Conservation (phyloP, 2,888 invertebrate species). For the Nysson spinosus region DNA sequence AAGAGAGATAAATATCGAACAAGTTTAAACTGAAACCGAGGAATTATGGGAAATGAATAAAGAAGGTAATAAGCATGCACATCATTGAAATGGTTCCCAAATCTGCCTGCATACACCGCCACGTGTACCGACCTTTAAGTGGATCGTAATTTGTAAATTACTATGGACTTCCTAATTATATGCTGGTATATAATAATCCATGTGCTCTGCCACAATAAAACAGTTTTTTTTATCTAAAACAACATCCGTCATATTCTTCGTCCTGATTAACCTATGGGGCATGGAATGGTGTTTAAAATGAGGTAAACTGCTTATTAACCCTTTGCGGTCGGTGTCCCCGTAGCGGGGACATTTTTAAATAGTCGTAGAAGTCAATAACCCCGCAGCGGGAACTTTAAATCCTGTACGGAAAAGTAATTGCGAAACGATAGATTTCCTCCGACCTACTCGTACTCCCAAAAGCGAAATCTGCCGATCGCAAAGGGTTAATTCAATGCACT, state of each 20-base stretch:
- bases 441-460: too few species aligned
- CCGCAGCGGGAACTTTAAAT: too few species aligned
- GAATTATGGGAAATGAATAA: slow-evolving; percentile 26
- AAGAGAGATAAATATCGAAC: slow-evolving; percentile 40
- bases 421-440: too few species aligned
- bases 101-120: slow-evolving; percentile 65
- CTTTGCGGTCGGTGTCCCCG: too few species aligned
- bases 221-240: slow-evolving; percentile 74
- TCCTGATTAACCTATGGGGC: slow-evolving; percentile 4
- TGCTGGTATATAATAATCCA: slow-evolving; percentile 75
- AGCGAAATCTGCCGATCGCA: too few species aligned
- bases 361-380: too few species aligned
- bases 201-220: slow-evolving; percentile 77
- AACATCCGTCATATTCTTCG: slow-evolving; percentile 25
- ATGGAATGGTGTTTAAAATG: not conserved
- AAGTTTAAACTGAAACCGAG: slow-evolving; percentile 26
- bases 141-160: slow-evolving; percentile 75
- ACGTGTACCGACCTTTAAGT: slow-evolving; percentile 70
- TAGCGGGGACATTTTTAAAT: too few species aligned
- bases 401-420: too few species aligned
- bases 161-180: slow-evolving; percentile 75
- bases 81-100: slow-evolving; percentile 58
- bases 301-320: too few species aligned
- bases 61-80: slow-evolving; percentile 40
- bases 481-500: too few species aligned